Evolutionary conservation across 2,113 vertebrate species (phyloP).

Genomic region (Pteronura brasiliensis): DNA sequence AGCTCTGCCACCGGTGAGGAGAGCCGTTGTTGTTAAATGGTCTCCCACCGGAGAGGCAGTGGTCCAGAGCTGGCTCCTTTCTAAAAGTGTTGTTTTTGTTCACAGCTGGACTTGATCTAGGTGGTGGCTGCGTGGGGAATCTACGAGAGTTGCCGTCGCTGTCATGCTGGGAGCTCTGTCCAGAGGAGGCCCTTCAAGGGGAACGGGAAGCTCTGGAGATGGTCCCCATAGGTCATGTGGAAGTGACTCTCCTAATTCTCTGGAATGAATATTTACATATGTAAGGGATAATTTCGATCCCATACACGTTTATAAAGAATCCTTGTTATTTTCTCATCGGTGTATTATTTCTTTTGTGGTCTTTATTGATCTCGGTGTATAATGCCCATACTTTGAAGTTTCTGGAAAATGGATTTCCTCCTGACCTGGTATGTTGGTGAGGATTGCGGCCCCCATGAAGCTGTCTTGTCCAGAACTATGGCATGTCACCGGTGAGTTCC

Average conservation of each 20-base stretch:
- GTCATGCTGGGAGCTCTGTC: neutral
- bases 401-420: neutral
- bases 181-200: neutral
- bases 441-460: neutral
- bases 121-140: neutral
- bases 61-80: constrained; percentile 9
- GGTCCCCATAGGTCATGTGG: neutral
- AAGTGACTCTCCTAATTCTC: neutral
- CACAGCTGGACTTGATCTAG: constrained; percentile 97
- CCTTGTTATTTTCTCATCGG: constrained; percentile 26
- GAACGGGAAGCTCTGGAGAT: neutral
- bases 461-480: neutral
- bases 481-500: neutral
- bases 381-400: neutral
- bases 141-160: neutral
- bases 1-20: neutral
- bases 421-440: neutral
- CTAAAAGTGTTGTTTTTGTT: constrained; percentile 72
- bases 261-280: neutral
- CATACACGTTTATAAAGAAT: constrained; percentile 54
- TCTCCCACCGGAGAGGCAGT: neutral
- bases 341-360: constrained; percentile 35
- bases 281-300: neutral
- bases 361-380: neutral
- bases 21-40: neutral